Percentiles rank a stretch among this genome's conserved stretches.
phyloP scores from a whole-genome alignment of 2,888 invertebrate species.

The Heliconius sara region DNA sequence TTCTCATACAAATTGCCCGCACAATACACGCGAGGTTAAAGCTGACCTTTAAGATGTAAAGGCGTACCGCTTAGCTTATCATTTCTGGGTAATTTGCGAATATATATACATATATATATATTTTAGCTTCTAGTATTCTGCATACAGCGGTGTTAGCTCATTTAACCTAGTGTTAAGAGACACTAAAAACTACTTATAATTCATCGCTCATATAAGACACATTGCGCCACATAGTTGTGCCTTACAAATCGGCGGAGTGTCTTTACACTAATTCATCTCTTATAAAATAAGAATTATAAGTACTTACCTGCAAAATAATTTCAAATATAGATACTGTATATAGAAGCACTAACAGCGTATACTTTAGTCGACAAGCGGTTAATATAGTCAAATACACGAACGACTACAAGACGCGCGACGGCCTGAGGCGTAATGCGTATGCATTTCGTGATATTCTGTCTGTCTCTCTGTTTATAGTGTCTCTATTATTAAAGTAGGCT shows the following conservation, averaged over 20 bases:
- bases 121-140: no score
- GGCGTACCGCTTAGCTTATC: slow-evolving; percentile 23
- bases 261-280: no score
- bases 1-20: slow-evolving; percentile 73
- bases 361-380: slow-evolving; percentile 47
- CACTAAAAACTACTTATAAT: no score
- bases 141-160: no score
- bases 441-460: slow-evolving; percentile 20
- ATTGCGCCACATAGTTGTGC: no score
- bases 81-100: slow-evolving; percentile 11
- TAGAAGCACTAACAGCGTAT: background rate
- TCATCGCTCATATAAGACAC: no score
- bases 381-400: slow-evolving; percentile 56
- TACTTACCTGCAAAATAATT: background rate
- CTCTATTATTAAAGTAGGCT: background rate
- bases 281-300: background rate
- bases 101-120: background rate
- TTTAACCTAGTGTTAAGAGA: no score
- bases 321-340: background rate
- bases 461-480: background rate
- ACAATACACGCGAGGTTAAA: slow-evolving; percentile 56
- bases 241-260: no score
- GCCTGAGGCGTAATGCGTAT: slow-evolving; percentile 44
- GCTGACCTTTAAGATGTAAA: slow-evolving; percentile 38
- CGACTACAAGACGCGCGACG: slow-evolving; percentile 43